Evolutionary conservation across 2,797 vertebrate genomes (phyloP).

Genomic region (Enoplosus armatus): DNA sequence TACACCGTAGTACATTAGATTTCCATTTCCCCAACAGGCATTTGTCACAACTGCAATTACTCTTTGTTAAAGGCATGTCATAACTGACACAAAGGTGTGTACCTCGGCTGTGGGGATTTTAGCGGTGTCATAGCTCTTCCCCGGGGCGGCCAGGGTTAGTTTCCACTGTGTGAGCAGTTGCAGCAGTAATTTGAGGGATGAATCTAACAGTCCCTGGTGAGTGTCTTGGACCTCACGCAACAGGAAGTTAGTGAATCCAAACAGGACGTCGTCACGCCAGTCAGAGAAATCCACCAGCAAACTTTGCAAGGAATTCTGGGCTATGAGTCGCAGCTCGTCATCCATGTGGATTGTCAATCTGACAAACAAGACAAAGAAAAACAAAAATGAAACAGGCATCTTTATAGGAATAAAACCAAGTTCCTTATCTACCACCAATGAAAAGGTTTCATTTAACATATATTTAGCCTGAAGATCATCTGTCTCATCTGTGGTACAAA

Average conservation of each 20-base stretch:
- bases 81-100: background rate
- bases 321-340: conserved; percentile 96
- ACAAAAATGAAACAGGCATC: background rate
- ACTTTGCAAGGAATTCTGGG: conserved; percentile 97
- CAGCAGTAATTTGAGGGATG: conserved; percentile 94
- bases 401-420: background rate
- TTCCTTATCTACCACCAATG: background rate
- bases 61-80: background rate
- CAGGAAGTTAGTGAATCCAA: conserved; percentile 96
- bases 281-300: conserved; percentile 95
- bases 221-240: conserved; percentile 95
- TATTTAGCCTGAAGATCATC: background rate
- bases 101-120: conserved; percentile 81
- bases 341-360: conserved; percentile 99
- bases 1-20: accelerated
- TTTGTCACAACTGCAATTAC: background rate
- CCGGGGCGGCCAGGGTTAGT: conserved; percentile 87
- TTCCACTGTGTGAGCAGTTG: conserved; percentile 98
- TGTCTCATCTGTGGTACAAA: background rate
- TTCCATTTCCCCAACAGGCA: background rate
- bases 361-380: conserved; percentile 7
- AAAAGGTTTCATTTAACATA: background rate
- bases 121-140: conserved; percentile 68
- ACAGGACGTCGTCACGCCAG: conserved; percentile 97
- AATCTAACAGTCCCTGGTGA: conserved; percentile 93